Evolutionary conservation across 2,113 vertebrate species (phyloP).

Genomic region (Pelmatolapia mariae): DNA sequence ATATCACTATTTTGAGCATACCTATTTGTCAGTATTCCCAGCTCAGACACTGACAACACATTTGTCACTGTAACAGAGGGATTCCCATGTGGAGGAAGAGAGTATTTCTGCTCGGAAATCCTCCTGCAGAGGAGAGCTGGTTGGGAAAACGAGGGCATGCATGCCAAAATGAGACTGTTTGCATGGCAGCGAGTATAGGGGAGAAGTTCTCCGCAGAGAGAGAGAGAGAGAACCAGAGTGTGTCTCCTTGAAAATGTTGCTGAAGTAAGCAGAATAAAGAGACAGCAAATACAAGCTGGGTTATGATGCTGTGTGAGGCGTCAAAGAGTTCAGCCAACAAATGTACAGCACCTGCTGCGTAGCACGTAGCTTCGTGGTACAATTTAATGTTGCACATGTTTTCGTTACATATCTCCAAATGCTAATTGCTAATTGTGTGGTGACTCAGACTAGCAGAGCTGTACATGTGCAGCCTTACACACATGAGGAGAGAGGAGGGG

Average conservation of each 20-base stretch:
- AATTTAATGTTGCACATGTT: not conserved
- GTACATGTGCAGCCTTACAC: not conserved
- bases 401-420: not conserved
- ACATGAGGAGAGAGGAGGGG: not conserved
- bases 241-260: slow-evolving; percentile 42
- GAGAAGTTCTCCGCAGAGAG: slow-evolving; percentile 5
- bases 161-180: slow-evolving; percentile 16
- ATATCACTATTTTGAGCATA: slow-evolving; percentile 28
- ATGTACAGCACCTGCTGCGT: not conserved
- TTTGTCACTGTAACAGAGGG: slow-evolving; percentile 40
- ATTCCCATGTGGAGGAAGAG: slow-evolving; percentile 39
- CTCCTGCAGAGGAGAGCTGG: not conserved
- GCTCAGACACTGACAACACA: slow-evolving; percentile 18
- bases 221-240: not conserved
- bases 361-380: not conserved
- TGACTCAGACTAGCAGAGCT: not conserved
- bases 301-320: not conserved
- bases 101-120: slow-evolving; percentile 11
- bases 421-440: not conserved
- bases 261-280: slow-evolving; percentile 41
- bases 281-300: not conserved
- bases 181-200: not conserved
- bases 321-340: not conserved
- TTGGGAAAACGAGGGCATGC: slow-evolving; percentile 32
- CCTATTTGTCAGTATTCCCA: slow-evolving; percentile 43